Evolutionary conservation across 2,113 vertebrate species (phyloP).

Genomic region (Ivindomyrus marchei): DNA sequence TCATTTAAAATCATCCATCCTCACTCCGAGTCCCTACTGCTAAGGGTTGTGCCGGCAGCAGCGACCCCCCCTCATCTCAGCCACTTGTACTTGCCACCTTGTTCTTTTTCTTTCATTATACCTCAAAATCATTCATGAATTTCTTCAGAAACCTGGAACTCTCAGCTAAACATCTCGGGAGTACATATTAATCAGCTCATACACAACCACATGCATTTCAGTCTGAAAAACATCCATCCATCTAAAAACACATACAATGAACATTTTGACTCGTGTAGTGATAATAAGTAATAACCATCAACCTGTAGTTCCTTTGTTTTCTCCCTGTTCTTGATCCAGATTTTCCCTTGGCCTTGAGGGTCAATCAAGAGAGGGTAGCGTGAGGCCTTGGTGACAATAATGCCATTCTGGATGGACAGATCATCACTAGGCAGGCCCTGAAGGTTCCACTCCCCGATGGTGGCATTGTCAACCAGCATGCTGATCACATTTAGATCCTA

Average conservation of each 20-base stretch:
- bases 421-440: conserved; percentile 75
- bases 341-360: conserved; percentile 78
- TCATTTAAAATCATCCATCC: not conserved
- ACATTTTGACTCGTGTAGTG: not conserved
- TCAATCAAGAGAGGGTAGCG: conserved; percentile 76
- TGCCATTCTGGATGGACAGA: conserved; percentile 77
- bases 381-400: conserved; percentile 73
- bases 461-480: conserved; percentile 71
- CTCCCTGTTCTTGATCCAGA: conserved; percentile 76
- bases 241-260: not conserved
- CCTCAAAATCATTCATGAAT: not conserved
- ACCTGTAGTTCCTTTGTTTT: conserved; percentile 66
- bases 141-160: not conserved
- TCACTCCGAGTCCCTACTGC: not conserved
- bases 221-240: not conserved
- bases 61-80: not conserved
- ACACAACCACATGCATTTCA: not conserved
- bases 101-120: not conserved
- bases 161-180: not conserved
- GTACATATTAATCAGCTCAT: not conserved
- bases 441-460: conserved; percentile 71
- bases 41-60: not conserved
- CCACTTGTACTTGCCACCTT: not conserved
- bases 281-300: conserved; percentile 31
- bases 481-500: conserved; percentile 67